phyloP scores from a whole-genome alignment of 2,113 vertebrate species.

The Naja naja region DNA sequence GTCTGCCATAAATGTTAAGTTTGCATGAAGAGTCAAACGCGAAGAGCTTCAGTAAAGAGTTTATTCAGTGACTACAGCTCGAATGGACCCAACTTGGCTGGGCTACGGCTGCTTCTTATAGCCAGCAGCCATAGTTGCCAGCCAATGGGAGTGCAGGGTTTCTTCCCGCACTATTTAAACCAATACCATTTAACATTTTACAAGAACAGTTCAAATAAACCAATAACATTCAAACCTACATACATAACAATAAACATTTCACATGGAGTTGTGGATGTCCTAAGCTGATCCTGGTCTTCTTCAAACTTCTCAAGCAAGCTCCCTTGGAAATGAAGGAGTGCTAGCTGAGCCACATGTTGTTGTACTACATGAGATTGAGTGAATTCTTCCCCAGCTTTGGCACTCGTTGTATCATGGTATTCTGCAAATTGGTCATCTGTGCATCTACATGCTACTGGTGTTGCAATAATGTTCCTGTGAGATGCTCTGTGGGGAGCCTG shows the following conservation, averaged over 20 bases:
- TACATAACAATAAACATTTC: too few relatives aligned
- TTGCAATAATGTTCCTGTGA: neutral
- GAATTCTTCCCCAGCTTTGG: neutral
- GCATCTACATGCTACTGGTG: neutral
- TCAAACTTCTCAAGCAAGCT: neutral
- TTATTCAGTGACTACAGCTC: too few relatives aligned
- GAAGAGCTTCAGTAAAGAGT: too few relatives aligned
- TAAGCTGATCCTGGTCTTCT: neutral
- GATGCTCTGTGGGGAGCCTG: neutral
- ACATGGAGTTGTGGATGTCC: neutral
- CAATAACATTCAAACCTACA: too few relatives aligned
- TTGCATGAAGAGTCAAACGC: too few relatives aligned
- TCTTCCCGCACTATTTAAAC: too few relatives aligned
- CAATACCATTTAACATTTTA: too few relatives aligned
- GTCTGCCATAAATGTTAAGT: neutral
- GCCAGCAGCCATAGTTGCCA: too few relatives aligned
- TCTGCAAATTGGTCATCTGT: neutral
- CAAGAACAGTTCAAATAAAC: too few relatives aligned
- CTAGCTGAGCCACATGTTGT: neutral
- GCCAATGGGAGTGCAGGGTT: too few relatives aligned
- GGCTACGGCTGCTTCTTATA: too few relatives aligned
- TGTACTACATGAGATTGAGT: neutral
- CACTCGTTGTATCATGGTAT: neutral
- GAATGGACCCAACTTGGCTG: too few relatives aligned
- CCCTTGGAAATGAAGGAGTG: neutral